Conservation (phyloP, 1,140 invertebrate species). For the Lanistes nyassanus region DNA sequence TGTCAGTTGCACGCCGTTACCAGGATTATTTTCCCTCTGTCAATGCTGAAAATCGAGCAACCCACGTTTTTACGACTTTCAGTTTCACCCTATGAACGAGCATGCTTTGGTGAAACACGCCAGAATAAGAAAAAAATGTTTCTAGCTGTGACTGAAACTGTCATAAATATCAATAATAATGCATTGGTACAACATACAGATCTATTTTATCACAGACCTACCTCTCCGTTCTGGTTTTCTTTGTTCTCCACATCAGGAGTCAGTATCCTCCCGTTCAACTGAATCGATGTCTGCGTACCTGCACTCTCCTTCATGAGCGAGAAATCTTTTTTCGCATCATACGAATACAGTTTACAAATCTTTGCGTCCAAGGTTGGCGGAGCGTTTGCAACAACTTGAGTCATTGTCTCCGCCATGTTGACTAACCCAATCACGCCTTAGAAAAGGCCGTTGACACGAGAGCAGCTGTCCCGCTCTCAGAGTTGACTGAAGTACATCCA, state of each 20-base stretch:
- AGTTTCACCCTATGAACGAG: too few relatives aligned
- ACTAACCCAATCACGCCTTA: conserved; percentile 12
- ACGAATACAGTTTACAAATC: conserved; percentile 17
- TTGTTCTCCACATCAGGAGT: conserved; percentile 26
- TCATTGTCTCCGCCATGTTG: conserved; percentile 27
- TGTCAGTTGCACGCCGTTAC: too few relatives aligned
- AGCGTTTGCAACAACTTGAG: conserved; percentile 19
- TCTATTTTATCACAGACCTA: conserved; percentile 4
- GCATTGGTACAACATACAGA: not conserved
- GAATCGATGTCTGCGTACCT: conserved; percentile 15
- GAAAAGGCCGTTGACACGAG: conserved; percentile 21
- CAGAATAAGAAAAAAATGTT: too few relatives aligned
- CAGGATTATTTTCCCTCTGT: too few relatives aligned
- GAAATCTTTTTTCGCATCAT: conserved; percentile 24
- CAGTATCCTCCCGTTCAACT: conserved; percentile 17
- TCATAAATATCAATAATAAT: too few relatives aligned
- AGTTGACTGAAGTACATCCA: conserved; percentile 19
- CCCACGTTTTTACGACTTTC: too few relatives aligned
- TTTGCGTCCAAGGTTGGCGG: conserved; percentile 14
- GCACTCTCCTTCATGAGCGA: conserved; percentile 14
- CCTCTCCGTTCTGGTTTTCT: conserved; percentile 23
- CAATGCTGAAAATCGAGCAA: too few relatives aligned
- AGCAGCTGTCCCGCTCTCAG: conserved; percentile 27
- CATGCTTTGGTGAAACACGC: too few relatives aligned
- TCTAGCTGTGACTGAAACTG: too few relatives aligned